Conservation (phyloP, 2,113 vertebrate species). For the Oreotragus oreotragus region DNA sequence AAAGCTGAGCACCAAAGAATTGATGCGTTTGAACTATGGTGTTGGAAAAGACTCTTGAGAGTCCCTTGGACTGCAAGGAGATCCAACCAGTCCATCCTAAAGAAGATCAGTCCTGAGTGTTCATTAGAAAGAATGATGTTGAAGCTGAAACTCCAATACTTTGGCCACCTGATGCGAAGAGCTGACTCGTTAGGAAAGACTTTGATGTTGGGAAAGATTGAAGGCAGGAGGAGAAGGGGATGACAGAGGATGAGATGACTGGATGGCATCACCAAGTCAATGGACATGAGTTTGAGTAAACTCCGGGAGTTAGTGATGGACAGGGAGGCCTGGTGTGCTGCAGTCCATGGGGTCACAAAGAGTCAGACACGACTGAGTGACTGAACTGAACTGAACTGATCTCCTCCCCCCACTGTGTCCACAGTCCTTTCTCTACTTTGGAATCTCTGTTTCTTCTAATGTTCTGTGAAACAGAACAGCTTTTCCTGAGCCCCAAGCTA, state of each 20-base stretch:
- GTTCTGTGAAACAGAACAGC: neutral
- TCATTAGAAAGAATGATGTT: neutral
- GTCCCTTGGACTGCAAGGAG: neutral
- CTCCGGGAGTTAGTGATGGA: neutral
- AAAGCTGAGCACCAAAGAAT: neutral
- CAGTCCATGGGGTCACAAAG: fast-evolving
- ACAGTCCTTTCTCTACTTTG: neutral
- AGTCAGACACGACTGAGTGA: fast-evolving
- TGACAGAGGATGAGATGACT: neutral
- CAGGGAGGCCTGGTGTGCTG: neutral
- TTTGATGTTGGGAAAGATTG: neutral
- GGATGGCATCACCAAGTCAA: neutral
- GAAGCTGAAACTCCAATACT: neutral
- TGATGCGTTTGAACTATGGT: neutral
- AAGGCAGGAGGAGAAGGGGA: neutral
- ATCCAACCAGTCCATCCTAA: neutral
- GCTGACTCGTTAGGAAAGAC: neutral
- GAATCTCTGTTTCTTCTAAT: neutral
- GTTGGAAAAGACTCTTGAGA: neutral
- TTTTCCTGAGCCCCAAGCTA: neutral
- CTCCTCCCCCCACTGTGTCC: too few species aligned
- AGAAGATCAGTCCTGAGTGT: neutral
- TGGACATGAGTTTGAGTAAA: neutral
- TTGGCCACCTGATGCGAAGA: neutral
- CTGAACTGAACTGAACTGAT: neutral